Conservation (phyloP, 2,888 invertebrate species). For the Trachelus stipa region DNA sequence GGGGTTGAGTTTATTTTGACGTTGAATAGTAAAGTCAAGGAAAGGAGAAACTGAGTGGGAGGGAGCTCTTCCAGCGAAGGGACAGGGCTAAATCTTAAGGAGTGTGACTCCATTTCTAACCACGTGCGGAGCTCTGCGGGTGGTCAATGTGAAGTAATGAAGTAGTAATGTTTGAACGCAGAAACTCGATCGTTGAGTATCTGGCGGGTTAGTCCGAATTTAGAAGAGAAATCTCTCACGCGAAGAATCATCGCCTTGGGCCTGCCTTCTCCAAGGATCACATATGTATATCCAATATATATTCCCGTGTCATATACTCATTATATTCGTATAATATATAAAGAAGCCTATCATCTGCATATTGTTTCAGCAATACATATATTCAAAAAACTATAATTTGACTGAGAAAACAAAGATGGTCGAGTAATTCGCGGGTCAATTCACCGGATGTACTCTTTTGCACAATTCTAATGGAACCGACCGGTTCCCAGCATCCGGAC, state of each 20-base stretch:
- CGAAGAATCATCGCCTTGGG: background rate
- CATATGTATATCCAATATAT: background rate
- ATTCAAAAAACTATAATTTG: background rate
- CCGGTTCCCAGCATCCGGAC: conserved; percentile 40
- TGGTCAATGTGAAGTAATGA: background rate
- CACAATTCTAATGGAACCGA: conserved; percentile 24
- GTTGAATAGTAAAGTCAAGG: background rate
- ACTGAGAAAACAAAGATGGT: background rate
- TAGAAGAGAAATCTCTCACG: conserved; percentile 7
- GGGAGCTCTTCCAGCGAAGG: background rate
- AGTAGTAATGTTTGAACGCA: background rate
- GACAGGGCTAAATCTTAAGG: background rate
- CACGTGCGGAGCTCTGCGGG: conserved; percentile 1
- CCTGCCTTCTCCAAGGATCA: background rate
- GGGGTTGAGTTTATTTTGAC: conserved; percentile 1
- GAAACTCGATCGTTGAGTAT: background rate
- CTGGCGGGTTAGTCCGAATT: background rate
- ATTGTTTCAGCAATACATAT: background rate
- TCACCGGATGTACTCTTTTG: background rate
- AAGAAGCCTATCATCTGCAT: background rate
- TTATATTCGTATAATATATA: background rate
- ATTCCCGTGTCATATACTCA: background rate
- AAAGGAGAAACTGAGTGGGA: background rate
- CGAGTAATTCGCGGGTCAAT: background rate
- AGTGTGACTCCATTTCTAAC: background rate